These are phyloP conservation scores for Patiria pectinifera DNA, from an alignment of 53 echinoderm and acorn worm genomes.

Conservation along the genomic window DNA sequence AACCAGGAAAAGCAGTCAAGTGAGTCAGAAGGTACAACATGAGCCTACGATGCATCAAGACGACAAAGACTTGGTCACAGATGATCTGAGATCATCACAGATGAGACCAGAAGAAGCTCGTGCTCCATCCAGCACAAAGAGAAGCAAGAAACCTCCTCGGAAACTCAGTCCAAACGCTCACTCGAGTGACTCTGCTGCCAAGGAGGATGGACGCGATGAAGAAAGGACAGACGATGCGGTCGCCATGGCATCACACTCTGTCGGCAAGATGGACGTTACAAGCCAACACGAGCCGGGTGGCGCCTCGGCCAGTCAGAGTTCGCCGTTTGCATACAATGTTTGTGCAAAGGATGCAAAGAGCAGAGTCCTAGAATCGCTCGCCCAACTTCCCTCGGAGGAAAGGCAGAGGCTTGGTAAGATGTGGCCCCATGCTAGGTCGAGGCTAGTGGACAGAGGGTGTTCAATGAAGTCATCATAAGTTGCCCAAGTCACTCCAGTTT, in stretches of 20 bases:
- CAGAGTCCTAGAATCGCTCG: not conserved
- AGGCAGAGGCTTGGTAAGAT: conserved; percentile 40
- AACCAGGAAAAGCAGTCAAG: not conserved
- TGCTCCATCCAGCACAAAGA: not conserved
- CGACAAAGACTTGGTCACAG: not conserved
- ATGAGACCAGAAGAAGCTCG: not conserved
- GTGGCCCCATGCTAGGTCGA: too few species aligned
- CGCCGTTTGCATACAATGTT: conserved; percentile 9
- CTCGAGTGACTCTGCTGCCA: not conserved
- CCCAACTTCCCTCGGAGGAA: not conserved
- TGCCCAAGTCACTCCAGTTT: too few species aligned
- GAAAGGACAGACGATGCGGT: not conserved
- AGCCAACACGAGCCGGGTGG: not conserved
- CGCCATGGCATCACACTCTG: conserved; percentile 4
- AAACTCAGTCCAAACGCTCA: not conserved
- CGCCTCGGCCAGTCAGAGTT: not conserved
- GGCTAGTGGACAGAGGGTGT: too few species aligned
- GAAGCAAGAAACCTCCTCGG: not conserved
- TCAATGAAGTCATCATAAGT: too few species aligned
- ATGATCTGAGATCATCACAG: not conserved
- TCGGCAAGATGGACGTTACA: not conserved
- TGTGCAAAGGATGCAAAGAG: conserved; percentile 28
- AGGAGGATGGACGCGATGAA: not conserved
- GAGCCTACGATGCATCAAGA: not conserved
- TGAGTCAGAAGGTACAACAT: not conserved